Evolutionary conservation across 2,888 invertebrate species (phyloP).

Genomic region (Nysson spinosus): DNA sequence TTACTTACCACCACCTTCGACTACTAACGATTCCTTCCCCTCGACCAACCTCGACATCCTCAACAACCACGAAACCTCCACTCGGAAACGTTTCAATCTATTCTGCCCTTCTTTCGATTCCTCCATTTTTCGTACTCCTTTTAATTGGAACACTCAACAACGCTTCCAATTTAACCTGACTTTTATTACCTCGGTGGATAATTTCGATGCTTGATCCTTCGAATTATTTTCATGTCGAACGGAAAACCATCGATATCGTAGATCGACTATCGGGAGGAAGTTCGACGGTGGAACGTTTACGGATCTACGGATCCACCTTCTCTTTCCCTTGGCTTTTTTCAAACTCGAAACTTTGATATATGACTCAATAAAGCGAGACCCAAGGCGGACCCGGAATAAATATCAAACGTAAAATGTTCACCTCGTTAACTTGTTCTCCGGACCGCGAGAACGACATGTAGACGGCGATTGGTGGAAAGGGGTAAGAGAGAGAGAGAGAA

Average conservation of each 20-base stretch:
- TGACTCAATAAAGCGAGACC: constrained; percentile 74
- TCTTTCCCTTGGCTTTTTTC: constrained; percentile 24
- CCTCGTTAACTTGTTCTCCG: constrained; percentile 70
- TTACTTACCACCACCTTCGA: not conserved
- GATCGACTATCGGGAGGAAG: no score
- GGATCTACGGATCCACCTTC: constrained; percentile 19
- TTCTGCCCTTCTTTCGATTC: not conserved
- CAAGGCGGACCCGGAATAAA: constrained; percentile 70
- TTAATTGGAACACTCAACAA: no score
- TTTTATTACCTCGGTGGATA: no score
- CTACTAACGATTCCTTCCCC: constrained; percentile 15
- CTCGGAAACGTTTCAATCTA: constrained; percentile 48
- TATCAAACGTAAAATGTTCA: constrained; percentile 73
- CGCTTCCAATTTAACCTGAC: no score
- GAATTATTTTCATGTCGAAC: no score
- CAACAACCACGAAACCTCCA: constrained; percentile 17
- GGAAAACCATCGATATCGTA: no score
- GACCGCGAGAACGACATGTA: constrained; percentile 1
- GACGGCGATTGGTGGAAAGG: not conserved
- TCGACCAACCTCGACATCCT: constrained; percentile 9
- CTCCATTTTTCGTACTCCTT: not conserved
- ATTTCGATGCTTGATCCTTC: no score
- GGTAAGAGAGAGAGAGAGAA: not conserved
- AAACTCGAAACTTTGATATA: constrained; percentile 69
- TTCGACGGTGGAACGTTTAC: no score